Evolutionary conservation across 2,888 invertebrate genomes (phyloP).

Genomic region (Ypsolopha scabrella): DNA sequence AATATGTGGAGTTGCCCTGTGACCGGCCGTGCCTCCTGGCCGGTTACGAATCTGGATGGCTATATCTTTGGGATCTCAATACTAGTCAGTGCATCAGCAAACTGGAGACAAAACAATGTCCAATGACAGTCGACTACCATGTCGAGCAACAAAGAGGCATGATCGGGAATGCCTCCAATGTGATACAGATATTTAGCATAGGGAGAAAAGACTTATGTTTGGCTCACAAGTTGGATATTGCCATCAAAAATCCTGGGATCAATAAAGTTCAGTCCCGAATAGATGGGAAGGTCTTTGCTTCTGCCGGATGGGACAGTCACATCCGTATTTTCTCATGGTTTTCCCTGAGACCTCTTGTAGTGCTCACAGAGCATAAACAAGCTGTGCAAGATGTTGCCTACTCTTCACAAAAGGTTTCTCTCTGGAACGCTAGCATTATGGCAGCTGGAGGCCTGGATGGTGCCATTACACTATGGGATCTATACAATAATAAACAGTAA

Average conservation of each 20-base stretch:
- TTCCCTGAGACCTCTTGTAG: conserved; percentile 77
- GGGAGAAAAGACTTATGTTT: conserved; percentile 64
- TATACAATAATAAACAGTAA: conserved; percentile 69
- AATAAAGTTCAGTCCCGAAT: conserved; percentile 75
- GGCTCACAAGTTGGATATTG: conserved; percentile 71
- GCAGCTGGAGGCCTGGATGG: conserved; percentile 82
- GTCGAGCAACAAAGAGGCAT: conserved; percentile 74
- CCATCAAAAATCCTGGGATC: conserved; percentile 80
- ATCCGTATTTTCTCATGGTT: conserved; percentile 84
- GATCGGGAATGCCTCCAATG: conserved; percentile 74
- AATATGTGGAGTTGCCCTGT: conserved; percentile 55
- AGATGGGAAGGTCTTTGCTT: conserved; percentile 79
- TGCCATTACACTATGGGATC: conserved; percentile 82
- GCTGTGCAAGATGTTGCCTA: conserved; percentile 80
- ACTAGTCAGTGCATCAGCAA: conserved; percentile 69
- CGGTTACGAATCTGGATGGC: conserved; percentile 81
- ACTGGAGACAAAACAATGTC: conserved; percentile 72
- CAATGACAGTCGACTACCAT: conserved; percentile 81
- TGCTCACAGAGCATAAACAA: conserved; percentile 78
- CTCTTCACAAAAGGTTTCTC: conserved; percentile 72
- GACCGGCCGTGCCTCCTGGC: conserved; percentile 71
- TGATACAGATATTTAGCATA: conserved; percentile 73
- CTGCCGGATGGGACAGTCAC: conserved; percentile 83
- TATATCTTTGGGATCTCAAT: conserved; percentile 78
- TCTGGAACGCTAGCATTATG: conserved; percentile 83